A percentile compares a stretch with the other conserved stretches of the same genome.
Evolutionary conservation across 1,140 invertebrate species (phyloP).

Genomic region (Brachionus angularis): DNA sequence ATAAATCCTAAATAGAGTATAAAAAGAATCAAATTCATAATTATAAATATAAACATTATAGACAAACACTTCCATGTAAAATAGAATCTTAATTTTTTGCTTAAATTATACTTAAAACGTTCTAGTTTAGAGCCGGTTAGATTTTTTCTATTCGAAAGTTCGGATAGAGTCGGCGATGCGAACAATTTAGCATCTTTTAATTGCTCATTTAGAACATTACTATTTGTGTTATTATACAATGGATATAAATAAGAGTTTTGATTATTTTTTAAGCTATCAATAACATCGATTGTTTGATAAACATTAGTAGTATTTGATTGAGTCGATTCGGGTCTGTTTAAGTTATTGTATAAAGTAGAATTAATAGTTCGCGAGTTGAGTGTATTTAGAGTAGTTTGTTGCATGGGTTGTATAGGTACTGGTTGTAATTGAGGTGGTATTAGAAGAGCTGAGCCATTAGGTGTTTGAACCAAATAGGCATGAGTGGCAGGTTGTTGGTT

Average conservation of each 20-base stretch:
- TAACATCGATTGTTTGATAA: conserved; percentile 41
- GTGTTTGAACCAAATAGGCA: conserved; percentile 38
- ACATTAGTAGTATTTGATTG: conserved; percentile 39
- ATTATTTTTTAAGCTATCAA: no score
- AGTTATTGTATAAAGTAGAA: no score
- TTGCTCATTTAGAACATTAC: no score
- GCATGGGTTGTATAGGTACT: background rate
- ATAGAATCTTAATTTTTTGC: background rate
- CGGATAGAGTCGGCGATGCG: background rate
- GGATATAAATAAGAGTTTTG: conserved; percentile 26
- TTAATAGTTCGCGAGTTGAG: background rate
- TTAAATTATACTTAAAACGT: conserved; percentile 1
- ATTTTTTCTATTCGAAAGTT: conserved; percentile 9
- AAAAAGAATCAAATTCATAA: conserved; percentile 31
- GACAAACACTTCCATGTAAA: conserved; percentile 37
- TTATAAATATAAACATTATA: conserved; percentile 7
- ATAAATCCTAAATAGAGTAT: conserved; percentile 2
- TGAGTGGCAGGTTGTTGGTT: background rate
- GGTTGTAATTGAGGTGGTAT: conserved; percentile 10
- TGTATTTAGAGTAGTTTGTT: background rate
- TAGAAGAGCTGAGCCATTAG: conserved; percentile 17
- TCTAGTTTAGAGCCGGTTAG: conserved; percentile 13
- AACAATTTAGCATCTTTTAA: background rate
- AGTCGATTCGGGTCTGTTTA: conserved; percentile 35
- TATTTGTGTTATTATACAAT: background rate